Evolutionary conservation across 2,797 vertebrate genomes (phyloP).

Genomic region (Thaleichthys pacificus): DNA sequence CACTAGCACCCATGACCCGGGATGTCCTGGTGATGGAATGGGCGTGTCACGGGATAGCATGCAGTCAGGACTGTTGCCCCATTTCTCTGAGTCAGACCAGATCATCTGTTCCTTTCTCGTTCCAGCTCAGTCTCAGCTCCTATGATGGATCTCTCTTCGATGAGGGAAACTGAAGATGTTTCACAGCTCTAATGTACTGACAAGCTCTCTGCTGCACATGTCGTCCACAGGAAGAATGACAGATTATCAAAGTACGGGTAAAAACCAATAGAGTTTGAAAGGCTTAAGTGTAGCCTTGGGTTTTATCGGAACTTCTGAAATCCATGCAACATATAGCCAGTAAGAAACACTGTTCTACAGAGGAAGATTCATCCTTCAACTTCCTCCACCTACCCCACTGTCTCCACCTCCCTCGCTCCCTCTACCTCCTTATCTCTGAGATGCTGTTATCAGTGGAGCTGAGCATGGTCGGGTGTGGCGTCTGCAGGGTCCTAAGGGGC

Average conservation of each 20-base stretch:
- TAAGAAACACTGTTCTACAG: neutral
- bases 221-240: neutral
- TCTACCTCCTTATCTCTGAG: constrained; percentile 2
- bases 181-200: neutral
- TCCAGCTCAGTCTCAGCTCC: neutral
- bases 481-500: constrained; percentile 37
- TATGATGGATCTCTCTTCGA: neutral
- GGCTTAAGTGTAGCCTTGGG: constrained; percentile 2
- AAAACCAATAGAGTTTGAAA: neutral
- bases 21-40: constrained; percentile 29
- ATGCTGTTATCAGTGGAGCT: neutral
- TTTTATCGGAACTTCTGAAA: constrained; percentile 10
- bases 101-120: constrained; percentile 6
- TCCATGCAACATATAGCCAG: constrained; percentile 2
- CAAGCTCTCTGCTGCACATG: neutral
- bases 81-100: constrained; percentile 3
- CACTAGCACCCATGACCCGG: constrained; percentile 33
- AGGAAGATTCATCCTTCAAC: neutral
- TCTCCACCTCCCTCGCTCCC: neutral
- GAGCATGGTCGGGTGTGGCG: constrained; percentile 18
- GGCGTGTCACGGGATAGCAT: constrained; percentile 27
- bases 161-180: neutral
- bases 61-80: neutral
- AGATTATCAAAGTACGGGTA: neutral
- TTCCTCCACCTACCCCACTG: neutral